Base-by-base conservation (phyloP, 2,888 invertebrate species). In the Nyleta sp. region DNA sequence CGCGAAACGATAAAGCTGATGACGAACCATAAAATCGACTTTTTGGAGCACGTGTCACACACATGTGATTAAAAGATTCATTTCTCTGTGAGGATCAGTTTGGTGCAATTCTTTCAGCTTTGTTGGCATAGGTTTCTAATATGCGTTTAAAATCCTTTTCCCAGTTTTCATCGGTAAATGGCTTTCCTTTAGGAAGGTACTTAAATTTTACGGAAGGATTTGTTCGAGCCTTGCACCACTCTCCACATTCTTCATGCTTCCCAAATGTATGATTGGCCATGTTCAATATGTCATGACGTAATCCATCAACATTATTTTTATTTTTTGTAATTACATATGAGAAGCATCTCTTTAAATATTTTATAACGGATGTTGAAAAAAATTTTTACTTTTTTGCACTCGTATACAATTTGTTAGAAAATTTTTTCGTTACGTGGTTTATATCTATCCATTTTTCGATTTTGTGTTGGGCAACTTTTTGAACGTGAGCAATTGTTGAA, bases 81-180 rank as follows among this genome's bases (percentile, higher is more conserved):
- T 81, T 79, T 8, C 8, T 52, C 50, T 79, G 75, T n/a, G 62
- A 76, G 0, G 80, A 79, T n/a, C 62, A 78, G 52, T 70, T 31
- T 8, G 75, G 70, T 17, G 73, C 72, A 15, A 76, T 67, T 33
- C 52, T 71, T 10, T 59, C 70, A 1, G 52, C 60, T 22, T 52
- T 71, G 0, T 71, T 33, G 11, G 18, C 71, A 18, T 71, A 77
- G 48, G 28, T 64, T 42, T 7, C 64, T 11, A 78, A n/a, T 1
- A 72, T n/a, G 11, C 2, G 2, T 46, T 33, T 10, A 1, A 73
- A 68, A 3, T 53, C 46, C n/a, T n/a, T n/a, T n/a, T n/a, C n/a
- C n/a, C n/a, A n/a, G n/a, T n/a, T n/a, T n/a, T n/a, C n/a, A n/a
- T 15, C 13, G 11, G 4, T 28, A 10, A 78, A 73, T 1, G 78